Evolutionary conservation across 2,888 invertebrate genomes (phyloP).

Genomic region (Drosophila acutilabella): DNA sequence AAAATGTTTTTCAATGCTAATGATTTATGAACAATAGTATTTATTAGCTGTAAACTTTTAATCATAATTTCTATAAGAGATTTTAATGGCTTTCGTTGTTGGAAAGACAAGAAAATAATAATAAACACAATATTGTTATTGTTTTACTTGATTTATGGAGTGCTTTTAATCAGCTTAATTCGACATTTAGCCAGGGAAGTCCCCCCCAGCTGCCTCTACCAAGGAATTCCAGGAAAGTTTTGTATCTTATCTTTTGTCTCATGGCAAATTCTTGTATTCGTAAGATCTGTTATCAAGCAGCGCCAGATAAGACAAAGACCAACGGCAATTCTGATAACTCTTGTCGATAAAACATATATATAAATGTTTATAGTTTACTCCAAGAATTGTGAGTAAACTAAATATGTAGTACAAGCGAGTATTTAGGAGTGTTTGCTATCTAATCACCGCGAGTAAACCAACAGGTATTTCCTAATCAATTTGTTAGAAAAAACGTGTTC

Average conservation of each 20-base stretch:
- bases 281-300: slow-evolving; percentile 25
- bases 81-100: slow-evolving; percentile 45
- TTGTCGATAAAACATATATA: slow-evolving; percentile 61
- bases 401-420: slow-evolving; percentile 3
- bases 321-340: slow-evolving; percentile 31
- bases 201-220: not conserved
- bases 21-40: slow-evolving; percentile 64
- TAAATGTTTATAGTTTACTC: slow-evolving; percentile 60
- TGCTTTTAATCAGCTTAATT: not conserved
- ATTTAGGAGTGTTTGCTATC: slow-evolving; percentile 47
- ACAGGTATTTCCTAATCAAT: slow-evolving; percentile 50
- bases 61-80: slow-evolving; percentile 47
- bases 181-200: not conserved
- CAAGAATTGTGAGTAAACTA: slow-evolving; percentile 6
- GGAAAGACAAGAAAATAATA: slow-evolving; percentile 37
- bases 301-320: slow-evolving; percentile 46
- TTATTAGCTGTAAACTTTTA: slow-evolving; percentile 40
- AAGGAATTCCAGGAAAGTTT: slow-evolving; percentile 7
- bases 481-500: not conserved
- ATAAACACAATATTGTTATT: slow-evolving; percentile 49
- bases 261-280: slow-evolving; percentile 24
- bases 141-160: slow-evolving; percentile 52
- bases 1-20: slow-evolving; percentile 16
- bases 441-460: slow-evolving; percentile 52
- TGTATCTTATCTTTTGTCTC: slow-evolving; percentile 17